Percentiles rank a stretch among this genome's conserved stretches.
Conservation (phyloP, 2,113 vertebrate genomes). For the Glareola pratincola region DNA sequence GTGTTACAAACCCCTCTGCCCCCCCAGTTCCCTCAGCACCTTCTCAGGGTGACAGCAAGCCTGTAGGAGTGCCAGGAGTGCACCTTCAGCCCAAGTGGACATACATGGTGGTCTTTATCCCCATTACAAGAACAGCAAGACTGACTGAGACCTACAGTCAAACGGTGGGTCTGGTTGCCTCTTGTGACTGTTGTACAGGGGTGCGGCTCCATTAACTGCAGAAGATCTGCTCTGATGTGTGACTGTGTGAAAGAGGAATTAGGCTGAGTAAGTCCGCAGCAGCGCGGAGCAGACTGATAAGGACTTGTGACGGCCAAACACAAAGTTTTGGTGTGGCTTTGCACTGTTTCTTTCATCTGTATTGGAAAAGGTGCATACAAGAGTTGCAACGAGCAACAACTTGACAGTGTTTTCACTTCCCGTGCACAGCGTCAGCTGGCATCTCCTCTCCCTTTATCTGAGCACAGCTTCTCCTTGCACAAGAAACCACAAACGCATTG, state of each 20-base stretch:
- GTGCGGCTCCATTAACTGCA: not conserved
- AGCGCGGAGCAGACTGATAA: not conserved
- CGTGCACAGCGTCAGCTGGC: not conserved
- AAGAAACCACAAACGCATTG: accelerated
- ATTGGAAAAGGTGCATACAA: not conserved
- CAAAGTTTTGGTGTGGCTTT: not conserved
- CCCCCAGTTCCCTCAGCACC: not conserved
- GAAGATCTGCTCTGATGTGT: not conserved
- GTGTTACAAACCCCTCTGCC: not conserved
- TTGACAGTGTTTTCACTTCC: not conserved
- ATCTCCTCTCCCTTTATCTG: not conserved
- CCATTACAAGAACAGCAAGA: not conserved
- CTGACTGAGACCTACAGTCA: not conserved
- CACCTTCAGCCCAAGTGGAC: not conserved
- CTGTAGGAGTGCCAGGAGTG: not conserved
- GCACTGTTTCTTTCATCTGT: not conserved
- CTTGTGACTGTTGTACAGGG: not conserved
- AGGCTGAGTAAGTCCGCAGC: not conserved
- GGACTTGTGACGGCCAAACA: not conserved
- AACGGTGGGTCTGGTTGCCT: not conserved
- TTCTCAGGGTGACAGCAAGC: not conserved
- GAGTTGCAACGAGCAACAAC: not conserved
- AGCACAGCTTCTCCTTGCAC: not conserved
- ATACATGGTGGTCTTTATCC: not conserved
- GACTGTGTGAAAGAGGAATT: not conserved